These are phyloP conservation scores for Neoaliturus tenellus DNA, from an alignment of 2,888 invertebrate species.

Conservation along the genomic window DNA sequence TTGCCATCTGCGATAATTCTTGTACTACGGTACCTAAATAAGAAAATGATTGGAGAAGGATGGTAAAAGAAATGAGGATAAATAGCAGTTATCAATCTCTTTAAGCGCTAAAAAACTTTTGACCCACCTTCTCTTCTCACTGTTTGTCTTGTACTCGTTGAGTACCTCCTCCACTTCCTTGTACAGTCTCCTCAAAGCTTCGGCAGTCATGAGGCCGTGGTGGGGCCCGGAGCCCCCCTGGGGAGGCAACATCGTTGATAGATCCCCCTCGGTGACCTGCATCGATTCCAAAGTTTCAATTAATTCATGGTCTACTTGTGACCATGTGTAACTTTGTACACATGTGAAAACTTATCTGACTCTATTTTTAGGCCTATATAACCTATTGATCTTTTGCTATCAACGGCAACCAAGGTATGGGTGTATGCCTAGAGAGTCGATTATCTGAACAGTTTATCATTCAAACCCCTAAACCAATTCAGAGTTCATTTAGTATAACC, in stretches of 20 bases:
- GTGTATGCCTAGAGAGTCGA: too few relatives aligned
- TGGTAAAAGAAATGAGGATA: too few relatives aligned
- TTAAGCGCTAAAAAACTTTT: too few relatives aligned
- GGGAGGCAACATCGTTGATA: not conserved
- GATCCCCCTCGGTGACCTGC: not conserved
- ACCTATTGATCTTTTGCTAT: not conserved
- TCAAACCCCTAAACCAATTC: too few relatives aligned
- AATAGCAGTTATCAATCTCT: too few relatives aligned
- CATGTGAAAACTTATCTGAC: not conserved
- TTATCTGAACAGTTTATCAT: too few relatives aligned
- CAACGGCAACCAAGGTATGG: too few relatives aligned
- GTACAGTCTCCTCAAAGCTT: slow-evolving; percentile 82
- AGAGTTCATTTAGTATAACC: too few relatives aligned
- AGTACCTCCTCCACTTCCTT: slow-evolving; percentile 82
- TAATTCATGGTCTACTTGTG: not conserved
- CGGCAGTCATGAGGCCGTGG: slow-evolving; percentile 79
- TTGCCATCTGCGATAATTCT: too few relatives aligned
- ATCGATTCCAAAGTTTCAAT: not conserved
- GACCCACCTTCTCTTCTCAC: not conserved
- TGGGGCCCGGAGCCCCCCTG: not conserved
- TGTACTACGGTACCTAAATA: too few relatives aligned
- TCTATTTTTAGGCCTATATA: not conserved
- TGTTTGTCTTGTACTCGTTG: slow-evolving; percentile 71
- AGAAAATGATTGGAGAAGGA: too few relatives aligned
- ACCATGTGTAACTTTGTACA: not conserved